A percentile compares a stretch with the other conserved stretches of the same genome.
phyloP scores from a whole-genome alignment of 2,888 invertebrate species.

The Tupiocoris notatus region DNA sequence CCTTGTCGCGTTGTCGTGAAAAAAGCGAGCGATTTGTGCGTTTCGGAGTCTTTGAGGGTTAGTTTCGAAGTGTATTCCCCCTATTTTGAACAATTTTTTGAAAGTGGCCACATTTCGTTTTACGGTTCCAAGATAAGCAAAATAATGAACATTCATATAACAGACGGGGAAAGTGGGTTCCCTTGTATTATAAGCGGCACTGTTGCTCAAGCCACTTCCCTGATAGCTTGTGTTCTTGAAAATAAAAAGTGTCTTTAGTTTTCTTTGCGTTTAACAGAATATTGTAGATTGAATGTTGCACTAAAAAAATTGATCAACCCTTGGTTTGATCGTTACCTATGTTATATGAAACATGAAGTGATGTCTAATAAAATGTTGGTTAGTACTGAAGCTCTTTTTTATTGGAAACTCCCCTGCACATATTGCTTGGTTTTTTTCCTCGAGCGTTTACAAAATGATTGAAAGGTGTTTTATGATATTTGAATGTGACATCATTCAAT shows the following conservation, averaged over 20 bases:
- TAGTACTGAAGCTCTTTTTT: no score
- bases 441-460: no score
- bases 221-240: slow-evolving; percentile 20
- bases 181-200: slow-evolving; percentile 15
- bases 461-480: no score
- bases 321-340: background rate
- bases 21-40: background rate
- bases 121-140: slow-evolving; percentile 8
- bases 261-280: no score
- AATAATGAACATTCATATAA: slow-evolving; percentile 19
- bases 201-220: background rate
- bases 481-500: no score
- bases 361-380: no score
- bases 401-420: no score
- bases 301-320: background rate
- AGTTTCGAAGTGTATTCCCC: slow-evolving; percentile 31
- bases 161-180: background rate
- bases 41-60: slow-evolving; percentile 7
- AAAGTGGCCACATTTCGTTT: slow-evolving; percentile 14
- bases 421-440: no score
- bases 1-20: slow-evolving; percentile 13
- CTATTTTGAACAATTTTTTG: slow-evolving; percentile 11
- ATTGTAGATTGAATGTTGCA: no score
- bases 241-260: background rate
- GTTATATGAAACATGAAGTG: no score